phyloP scores from a whole-genome alignment of 2,888 invertebrate genomes.

The Dasysyrphus albostriatus region DNA sequence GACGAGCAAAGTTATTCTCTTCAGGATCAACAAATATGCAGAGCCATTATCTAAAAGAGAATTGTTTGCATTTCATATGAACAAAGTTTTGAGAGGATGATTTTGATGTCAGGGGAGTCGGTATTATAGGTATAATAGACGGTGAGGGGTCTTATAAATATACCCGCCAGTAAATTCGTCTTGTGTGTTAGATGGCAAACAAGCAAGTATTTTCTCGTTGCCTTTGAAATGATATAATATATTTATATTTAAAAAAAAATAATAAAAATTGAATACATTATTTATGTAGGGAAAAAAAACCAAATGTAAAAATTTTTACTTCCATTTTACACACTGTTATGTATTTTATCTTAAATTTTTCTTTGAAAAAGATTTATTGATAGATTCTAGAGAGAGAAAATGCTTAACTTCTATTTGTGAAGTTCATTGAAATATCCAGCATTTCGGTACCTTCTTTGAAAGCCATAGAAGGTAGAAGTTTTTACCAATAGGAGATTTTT shows the following conservation, averaged over 20 bases:
- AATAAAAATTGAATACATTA: constrained; percentile 61
- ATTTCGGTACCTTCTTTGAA: too few relatives aligned
- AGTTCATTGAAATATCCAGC: not conserved
- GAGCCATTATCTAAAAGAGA: constrained; percentile 70
- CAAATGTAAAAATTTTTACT: not conserved
- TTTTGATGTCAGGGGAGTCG: constrained; percentile 12
- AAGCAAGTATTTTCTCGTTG: constrained; percentile 23
- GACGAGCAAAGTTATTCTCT: constrained; percentile 56
- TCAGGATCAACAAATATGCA: constrained; percentile 73
- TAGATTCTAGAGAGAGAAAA: not conserved
- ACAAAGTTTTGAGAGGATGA: constrained; percentile 61
- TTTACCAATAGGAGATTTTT: too few relatives aligned
- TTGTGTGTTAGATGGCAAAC: constrained; percentile 21
- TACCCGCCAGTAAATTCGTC: constrained; percentile 22
- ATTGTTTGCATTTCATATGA: constrained; percentile 75
- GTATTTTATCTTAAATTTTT: not conserved
- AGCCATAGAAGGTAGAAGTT: too few relatives aligned
- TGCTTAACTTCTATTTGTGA: not conserved
- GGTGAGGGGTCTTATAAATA: not conserved
- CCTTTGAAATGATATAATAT: constrained; percentile 35
- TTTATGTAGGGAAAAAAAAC: constrained; percentile 23
- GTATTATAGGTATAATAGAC: not conserved
- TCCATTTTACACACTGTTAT: not conserved
- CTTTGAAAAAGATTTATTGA: not conserved
- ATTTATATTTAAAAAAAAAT: not conserved